phyloP scores from a whole-genome alignment of 2,113 vertebrate genomes.

The Ceyx melanurus region DNA sequence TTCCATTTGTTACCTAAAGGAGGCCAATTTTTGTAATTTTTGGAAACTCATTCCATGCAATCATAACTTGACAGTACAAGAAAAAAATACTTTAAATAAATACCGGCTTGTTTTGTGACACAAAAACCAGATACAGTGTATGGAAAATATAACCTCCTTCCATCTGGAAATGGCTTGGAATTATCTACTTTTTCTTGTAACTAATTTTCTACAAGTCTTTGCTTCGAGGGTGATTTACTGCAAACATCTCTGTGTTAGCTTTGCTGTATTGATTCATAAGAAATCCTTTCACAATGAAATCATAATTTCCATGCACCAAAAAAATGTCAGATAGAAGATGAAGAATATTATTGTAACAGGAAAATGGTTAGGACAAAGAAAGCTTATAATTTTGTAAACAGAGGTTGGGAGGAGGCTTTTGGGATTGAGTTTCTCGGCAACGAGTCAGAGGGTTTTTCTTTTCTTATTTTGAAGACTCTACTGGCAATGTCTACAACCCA shows the following conservation, averaged over 20 bases:
- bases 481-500: constrained; percentile 27
- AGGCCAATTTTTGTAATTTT: constrained; percentile 55
- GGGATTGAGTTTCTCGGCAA: constrained; percentile 63
- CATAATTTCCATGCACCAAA: constrained; percentile 73
- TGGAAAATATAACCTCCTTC: constrained; percentile 66
- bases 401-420: constrained; percentile 71
- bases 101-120: constrained; percentile 52
- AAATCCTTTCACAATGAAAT: constrained; percentile 74
- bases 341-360: constrained; percentile 74
- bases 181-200: constrained; percentile 65
- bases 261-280: constrained; percentile 69
- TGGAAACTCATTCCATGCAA: constrained; percentile 43
- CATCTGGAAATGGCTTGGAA: constrained; percentile 64
- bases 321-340: constrained; percentile 51
- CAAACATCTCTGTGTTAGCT: constrained; percentile 52
- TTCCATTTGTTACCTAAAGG: constrained; percentile 55
- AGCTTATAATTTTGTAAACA: constrained; percentile 82
- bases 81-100: constrained; percentile 56
- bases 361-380: constrained; percentile 75
- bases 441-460: constrained; percentile 60
- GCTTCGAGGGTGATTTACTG: constrained; percentile 60
- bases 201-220: constrained; percentile 47
- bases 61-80: not conserved
- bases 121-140: constrained; percentile 33
- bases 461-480: constrained; percentile 56